Base-by-base conservation (phyloP, 2,797 vertebrate genomes). In the Gambelia wislizenii region DNA sequence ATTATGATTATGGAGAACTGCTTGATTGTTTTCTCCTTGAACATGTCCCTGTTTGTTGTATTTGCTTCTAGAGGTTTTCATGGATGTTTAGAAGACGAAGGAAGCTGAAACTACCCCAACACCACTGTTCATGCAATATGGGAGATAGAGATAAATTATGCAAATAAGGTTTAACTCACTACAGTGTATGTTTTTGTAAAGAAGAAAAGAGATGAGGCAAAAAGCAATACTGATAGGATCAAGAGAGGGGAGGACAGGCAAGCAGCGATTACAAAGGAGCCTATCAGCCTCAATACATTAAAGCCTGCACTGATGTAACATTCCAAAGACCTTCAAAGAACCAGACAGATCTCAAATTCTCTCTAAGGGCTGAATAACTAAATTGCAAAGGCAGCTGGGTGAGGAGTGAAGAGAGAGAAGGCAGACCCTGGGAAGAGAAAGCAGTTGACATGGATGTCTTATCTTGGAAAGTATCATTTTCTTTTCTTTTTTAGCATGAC, bases 321-420 rank as follows among this genome's bases (percentile, higher is more conserved):
- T 36, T 44, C 56, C 56, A 88, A 75, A 56, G 54, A 52, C 47
- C 54, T 88, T 82, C 79, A 81, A 81, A 82, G 52, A 82, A 61
- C 8, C 36, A 14, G 16, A 9, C 12, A 47, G 56, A 47, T 47
- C 67, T 61, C 52, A 67, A 25, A 4, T 30, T 54, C 47, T 8
- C 77, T 70, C 49, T n/a, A 22, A 64, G 5, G 30, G 61, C 39
- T 44, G 13, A 42, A 13, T 36, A 86, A 64, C 42, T 44, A 33
- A 13, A 25, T 12, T 27, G 56, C 42, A 56, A 25, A 72, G 44
- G 54, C 36, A 86, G 20, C 10, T 25, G 36, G 22, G 4, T 27
- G 10, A 56, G 47, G 9, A 74, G 10, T 20, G 20, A 54, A 59
- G 12, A 61, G 39, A 49, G 13, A 75, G 42, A 20, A 36, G 36